Percentiles rank a stretch among this genome's conserved stretches.
Evolutionary conservation across 2,888 invertebrate genomes (phyloP).

Genomic region (Diarsia rubi): DNA sequence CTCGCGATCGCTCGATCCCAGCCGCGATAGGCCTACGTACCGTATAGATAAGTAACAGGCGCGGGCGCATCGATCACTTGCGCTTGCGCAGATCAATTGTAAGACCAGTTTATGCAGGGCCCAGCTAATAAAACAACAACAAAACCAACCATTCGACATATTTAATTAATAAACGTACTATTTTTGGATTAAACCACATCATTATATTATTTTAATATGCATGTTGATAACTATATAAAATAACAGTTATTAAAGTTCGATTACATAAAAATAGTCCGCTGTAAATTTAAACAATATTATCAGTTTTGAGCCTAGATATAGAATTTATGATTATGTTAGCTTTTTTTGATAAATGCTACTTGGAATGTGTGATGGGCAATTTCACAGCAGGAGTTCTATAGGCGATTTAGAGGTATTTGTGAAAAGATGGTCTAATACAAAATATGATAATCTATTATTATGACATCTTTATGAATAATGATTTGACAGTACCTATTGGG

Average conservation of each 20-base stretch:
- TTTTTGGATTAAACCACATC: constrained; percentile 30
- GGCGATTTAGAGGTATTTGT: constrained; percentile 40
- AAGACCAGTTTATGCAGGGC: constrained; percentile 69
- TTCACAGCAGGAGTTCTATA: constrained; percentile 54
- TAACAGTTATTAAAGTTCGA: neutral
- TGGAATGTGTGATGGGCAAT: constrained; percentile 52
- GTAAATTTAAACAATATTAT: neutral
- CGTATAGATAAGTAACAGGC: constrained; percentile 66
- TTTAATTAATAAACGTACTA: constrained; percentile 61
- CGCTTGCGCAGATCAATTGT: constrained; percentile 69
- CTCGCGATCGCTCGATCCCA: constrained; percentile 75
- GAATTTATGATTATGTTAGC: constrained; percentile 21
- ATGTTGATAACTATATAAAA: neutral
- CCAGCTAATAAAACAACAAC: constrained; percentile 64
- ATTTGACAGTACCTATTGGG: constrained; percentile 56
- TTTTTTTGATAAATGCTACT: constrained; percentile 39
- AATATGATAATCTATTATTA: constrained; percentile 55
- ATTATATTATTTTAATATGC: constrained; percentile 38
- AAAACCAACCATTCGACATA: constrained; percentile 42
- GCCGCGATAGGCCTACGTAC: constrained; percentile 76
- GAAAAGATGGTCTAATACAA: constrained; percentile 46
- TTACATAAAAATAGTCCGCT: neutral
- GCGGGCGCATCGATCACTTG: constrained; percentile 76
- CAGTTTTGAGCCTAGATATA: constrained; percentile 1
- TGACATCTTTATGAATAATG: constrained; percentile 54